A percentile compares a stretch with the other conserved stretches of the same genome.
These are phyloP conservation scores for Bilobella aurantiaca DNA, from an alignment of 1,140 invertebrate genomes.

Conservation along the genomic window DNA sequence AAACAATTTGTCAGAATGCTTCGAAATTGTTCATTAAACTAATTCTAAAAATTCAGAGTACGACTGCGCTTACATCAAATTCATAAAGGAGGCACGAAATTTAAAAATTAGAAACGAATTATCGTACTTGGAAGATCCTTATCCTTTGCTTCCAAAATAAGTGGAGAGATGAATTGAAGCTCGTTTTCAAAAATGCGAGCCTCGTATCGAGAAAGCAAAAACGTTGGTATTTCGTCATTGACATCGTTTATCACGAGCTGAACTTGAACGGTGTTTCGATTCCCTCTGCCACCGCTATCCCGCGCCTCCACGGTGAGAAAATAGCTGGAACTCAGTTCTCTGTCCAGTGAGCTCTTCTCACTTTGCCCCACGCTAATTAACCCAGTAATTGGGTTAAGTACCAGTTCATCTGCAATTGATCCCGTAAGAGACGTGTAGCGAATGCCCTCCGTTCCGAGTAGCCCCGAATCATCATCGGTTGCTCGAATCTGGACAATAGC, in stretches of 20 bases:
- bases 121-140: slow-evolving; percentile 67
- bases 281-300: neutral
- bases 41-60: slow-evolving; percentile 9
- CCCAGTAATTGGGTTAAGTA: slow-evolving; percentile 66
- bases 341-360: slow-evolving; percentile 64
- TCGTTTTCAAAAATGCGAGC: slow-evolving; percentile 71
- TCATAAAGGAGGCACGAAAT: no score
- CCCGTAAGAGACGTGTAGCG: slow-evolving; percentile 72
- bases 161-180: slow-evolving; percentile 59
- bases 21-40: no score
- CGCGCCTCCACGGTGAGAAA: slow-evolving; percentile 84
- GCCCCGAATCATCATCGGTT: slow-evolving; percentile 69
- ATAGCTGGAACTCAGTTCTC: slow-evolving; percentile 73
- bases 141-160: slow-evolving; percentile 69
- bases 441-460: slow-evolving; percentile 73
- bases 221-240: slow-evolving; percentile 49
- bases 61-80: no score
- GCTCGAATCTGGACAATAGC: slow-evolving; percentile 73
- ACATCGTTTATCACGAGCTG: slow-evolving; percentile 16
- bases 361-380: slow-evolving; percentile 64
- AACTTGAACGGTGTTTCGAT: slow-evolving; percentile 13
- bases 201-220: slow-evolving; percentile 71
- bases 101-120: no score
- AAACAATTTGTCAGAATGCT: no score
- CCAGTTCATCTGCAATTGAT: slow-evolving; percentile 72